Evolutionary conservation across 2,797 vertebrate genomes (phyloP), one percentile per base, ranked within the genome.

Genomic region (Pangasius macronema): DNA sequence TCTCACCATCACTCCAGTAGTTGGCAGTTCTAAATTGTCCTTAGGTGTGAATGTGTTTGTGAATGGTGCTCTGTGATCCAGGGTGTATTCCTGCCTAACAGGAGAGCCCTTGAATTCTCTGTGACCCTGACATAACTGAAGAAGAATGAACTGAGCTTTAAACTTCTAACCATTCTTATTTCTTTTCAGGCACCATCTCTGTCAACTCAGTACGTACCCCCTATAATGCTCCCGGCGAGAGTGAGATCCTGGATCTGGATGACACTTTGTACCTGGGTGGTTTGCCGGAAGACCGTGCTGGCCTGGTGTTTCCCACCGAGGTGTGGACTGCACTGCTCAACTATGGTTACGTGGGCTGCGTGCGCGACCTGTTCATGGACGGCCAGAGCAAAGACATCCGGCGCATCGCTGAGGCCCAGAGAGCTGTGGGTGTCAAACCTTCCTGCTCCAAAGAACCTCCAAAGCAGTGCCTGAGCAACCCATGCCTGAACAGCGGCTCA

Each of bases 331-430:
- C 97, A 0, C 95, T 97, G 90, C 93, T 99, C 89, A 99, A 99
- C 95, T 99, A 99, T 0, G 98, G 98, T 88, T 99, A 99, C 0
- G 98, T 99, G 39, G 98, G 98, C 94, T 99, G 98, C 93, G 97
- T 99, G 91, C 95, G 98, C 89, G 98, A 99, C 94, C 94, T 99
- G 87, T 99, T 99, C 93, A 97, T 99, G 89, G 98, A 99, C 13
- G 98, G 98, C 67, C 98, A 99, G 92, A 99, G 98, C 94, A 99
- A 99, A 95, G 98, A 99, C 89, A 98, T 99, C 93, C 96, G 99
- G 84, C 96, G 98, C 88, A 96, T 99, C 95, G 99, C 99, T 3
- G 99, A 99, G 94, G 92, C 96, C 87, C 99, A 99, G 93, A 97
- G 97, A 79, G 98, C 98, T 1, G 97, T 98, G 90, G 99, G 98